Percentiles rank a stretch among this genome's conserved stretches.
phyloP scores from a whole-genome alignment of 2,113 vertebrate genomes.

The Isurus oxyrinchus region DNA sequence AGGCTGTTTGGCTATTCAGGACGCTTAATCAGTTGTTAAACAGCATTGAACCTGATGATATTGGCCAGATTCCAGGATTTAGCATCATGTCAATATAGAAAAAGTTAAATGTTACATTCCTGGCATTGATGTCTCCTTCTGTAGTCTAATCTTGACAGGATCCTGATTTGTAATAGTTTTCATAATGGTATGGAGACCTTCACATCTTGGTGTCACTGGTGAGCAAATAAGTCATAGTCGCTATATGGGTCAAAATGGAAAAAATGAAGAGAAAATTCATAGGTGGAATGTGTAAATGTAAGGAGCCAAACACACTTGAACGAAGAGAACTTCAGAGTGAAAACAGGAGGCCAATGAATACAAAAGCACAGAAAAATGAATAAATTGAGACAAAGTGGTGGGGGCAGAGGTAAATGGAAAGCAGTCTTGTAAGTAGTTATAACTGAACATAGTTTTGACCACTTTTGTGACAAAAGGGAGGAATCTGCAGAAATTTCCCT shows the following conservation, averaged over 20 bases:
- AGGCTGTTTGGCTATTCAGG: background rate
- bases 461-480: background rate
- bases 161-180: background rate
- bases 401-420: background rate
- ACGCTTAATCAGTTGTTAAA: background rate
- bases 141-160: background rate
- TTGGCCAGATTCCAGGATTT: background rate
- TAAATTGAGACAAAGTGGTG: background rate
- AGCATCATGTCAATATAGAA: background rate
- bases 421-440: background rate
- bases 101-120: background rate
- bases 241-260: background rate
- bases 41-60: background rate
- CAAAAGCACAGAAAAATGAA: background rate
- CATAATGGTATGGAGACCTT: background rate
- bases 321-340: background rate
- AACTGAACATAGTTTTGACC: background rate
- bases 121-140: background rate
- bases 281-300: background rate
- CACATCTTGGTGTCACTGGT: background rate
- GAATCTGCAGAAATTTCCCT: background rate
- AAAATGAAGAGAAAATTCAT: background rate
- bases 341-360: background rate
- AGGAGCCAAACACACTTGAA: background rate
- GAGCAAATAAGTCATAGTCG: background rate